Evolutionary conservation across 2,113 vertebrate species (phyloP), one percentile per base, ranked within the genome.

Genomic region (Diadophis punctatus): DNA sequence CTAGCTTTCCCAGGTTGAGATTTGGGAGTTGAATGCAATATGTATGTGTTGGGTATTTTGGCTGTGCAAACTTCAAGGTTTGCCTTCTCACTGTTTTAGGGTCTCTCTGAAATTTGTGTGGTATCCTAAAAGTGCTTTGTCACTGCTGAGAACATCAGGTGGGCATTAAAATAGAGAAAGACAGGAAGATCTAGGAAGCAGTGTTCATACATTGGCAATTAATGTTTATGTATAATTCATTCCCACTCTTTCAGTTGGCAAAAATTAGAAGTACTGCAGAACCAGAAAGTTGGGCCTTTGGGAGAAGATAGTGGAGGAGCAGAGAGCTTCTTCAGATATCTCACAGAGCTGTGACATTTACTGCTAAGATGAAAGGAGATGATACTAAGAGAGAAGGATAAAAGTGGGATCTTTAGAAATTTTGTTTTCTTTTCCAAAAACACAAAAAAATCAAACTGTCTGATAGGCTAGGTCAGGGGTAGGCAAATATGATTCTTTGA

Each of bases 141-240:
- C 93, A 90, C 80, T 46, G 46, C 22, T 63, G 39, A 16, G 27
- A 58, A 53, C 56, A 46, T 23, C n/a, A 39, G 60, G 18, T 39
- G 52, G 2, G 1, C 86, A 80, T 87, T 91, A 30, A 68, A 58
- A 30, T 27, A n/a, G 56, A 85, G 56, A 46, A 89, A 92, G 53
- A 30, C 52, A 18, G 80, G 34, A 22, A 60, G 14, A 27, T 85
- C 56, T n/a, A 56, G 58, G 63, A 91, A 90, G 30, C 4, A 49
- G 87, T n/a, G 23, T 90, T 92, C 91, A 92, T 89, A 94, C 93
- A 74, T 22, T 9, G 52, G 84, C 91, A 92, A 94, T 94, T 94
- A 94, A 89, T 18, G 18, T 88, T 92, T 48, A 92, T 94, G 85
- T 90, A 92, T 94, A 92, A 94, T 94, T 94, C 93, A 94, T 94